A percentile compares a stretch with the other conserved stretches of the same genome.
phyloP scores from a whole-genome alignment of 2,113 vertebrate genomes.

The Xiphophorus maculatus region DNA sequence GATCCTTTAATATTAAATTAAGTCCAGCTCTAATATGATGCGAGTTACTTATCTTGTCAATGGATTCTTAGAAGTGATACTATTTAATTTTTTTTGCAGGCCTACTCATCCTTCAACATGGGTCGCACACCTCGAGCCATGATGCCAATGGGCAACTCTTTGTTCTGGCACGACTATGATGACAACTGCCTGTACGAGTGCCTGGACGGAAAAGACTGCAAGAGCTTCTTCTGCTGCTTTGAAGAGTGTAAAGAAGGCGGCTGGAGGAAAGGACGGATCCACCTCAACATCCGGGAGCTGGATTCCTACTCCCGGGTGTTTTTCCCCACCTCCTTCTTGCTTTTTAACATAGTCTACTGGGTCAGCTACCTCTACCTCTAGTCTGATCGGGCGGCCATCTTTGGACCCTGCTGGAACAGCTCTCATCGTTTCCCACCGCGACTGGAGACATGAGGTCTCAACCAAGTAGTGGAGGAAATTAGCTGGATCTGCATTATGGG shows the following conservation, averaged over 20 bases:
- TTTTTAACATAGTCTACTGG: slow-evolving; percentile 99
- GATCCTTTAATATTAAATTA: too few species aligned
- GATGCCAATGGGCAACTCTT: slow-evolving; percentile 89
- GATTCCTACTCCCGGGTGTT: slow-evolving; percentile 96
- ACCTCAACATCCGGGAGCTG: slow-evolving; percentile 92
- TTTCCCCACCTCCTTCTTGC: slow-evolving; percentile 95
- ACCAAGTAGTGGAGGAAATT: slow-evolving; percentile 25
- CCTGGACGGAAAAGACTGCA: slow-evolving; percentile 96
- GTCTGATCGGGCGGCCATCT: slow-evolving; percentile 36
- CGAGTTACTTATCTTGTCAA: background rate
- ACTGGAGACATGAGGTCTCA: slow-evolving; percentile 32
- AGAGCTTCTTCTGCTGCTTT: slow-evolving; percentile 97
- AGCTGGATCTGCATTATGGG: slow-evolving; percentile 10
- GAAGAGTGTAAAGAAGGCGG: slow-evolving; percentile 94
- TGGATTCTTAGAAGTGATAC: background rate
- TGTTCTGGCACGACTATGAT: slow-evolving; percentile 95
- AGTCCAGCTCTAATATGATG: too few species aligned
- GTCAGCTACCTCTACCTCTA: slow-evolving; percentile 98
- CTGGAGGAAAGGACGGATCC: slow-evolving; percentile 90
- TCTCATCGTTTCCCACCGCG: slow-evolving; percentile 11
- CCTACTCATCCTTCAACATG: slow-evolving; percentile 90
- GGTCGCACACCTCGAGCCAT: slow-evolving; percentile 81
- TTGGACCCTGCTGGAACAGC: slow-evolving; percentile 8
- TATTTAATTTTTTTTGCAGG: slow-evolving; percentile 74
- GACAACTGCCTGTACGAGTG: slow-evolving; percentile 93